Evolutionary conservation across 2,113 vertebrate genomes (phyloP), one percentile per base, ranked within the genome.

Genomic region (Sinocyclocheilus grahami): DNA sequence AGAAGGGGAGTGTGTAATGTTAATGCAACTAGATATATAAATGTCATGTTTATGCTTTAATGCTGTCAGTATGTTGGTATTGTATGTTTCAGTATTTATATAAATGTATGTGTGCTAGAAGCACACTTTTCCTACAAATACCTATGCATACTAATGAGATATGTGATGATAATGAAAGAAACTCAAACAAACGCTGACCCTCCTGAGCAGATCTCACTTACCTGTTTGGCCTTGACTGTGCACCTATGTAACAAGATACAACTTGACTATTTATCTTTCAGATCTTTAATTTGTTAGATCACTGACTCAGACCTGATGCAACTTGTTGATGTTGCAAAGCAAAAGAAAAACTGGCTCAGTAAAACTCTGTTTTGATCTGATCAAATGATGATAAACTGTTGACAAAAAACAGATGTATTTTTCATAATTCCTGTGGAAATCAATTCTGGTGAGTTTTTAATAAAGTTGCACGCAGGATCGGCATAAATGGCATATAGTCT

Each of bases 401-500:
- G 62, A 65, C 24, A 65, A 27, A 33, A 65, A 27, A 65, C 58
- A 62, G 58, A n/a, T 62, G 12, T 67, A 11, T 30, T 67, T 16
- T 67, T 67, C 63, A 62, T 33, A 18, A 18, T 69, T 69, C 30
- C 67, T 3, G 14, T 39, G 67, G 33, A 71, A 71, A 71, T 71
- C 69, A 72, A 72, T 42, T 72, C 33, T 20, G 4, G 69, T 22
- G 69, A 72, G 69, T 42, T 72, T 71, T 72, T 42, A 72, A 72
- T 72, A 72, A 42, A 72, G 69, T 12, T 39, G 33, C 4, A 42
- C 2, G 10, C 10, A 22, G 33, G 37, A 42, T 42, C 7, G 67
- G 1, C 30, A 33, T 69, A 18, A 69, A 69, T 33, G 65, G 14
- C 27, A 72, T 10, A 22, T 2, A 20, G 33, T 11, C 5, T 55